A percentile compares a stretch with the other conserved stretches of the same genome.
Evolutionary conservation across 2,113 vertebrate genomes (phyloP).

Genomic region (Cebus imitator): DNA sequence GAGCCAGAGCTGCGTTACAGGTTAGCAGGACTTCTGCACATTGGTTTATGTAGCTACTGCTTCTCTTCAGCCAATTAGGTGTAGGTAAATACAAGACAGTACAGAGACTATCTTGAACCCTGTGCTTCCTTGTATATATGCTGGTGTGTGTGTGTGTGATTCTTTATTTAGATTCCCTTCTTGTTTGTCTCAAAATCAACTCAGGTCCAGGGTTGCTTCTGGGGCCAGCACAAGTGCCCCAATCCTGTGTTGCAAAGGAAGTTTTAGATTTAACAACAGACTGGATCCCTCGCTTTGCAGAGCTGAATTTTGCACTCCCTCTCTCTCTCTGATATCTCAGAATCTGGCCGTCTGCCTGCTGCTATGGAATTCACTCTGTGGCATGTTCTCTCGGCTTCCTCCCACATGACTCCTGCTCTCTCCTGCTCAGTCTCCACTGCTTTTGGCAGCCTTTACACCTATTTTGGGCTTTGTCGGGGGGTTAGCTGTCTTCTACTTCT

Average conservation of each 20-base stretch:
- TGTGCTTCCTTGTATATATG: background rate
- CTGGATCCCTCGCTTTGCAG: background rate
- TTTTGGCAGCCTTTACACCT: constrained; percentile 51
- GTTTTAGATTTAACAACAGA: background rate
- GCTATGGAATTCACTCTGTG: background rate
- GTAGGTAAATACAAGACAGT: background rate
- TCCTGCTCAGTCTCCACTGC: background rate
- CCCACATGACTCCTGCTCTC: background rate
- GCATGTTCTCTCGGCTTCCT: constrained; percentile 37
- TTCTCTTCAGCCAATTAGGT: background rate
- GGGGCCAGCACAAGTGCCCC: background rate
- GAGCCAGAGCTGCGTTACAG: background rate
- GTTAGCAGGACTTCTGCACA: background rate
- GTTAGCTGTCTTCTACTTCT: constrained; percentile 65
- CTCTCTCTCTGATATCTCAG: background rate
- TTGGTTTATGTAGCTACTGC: background rate
- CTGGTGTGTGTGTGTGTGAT: background rate
- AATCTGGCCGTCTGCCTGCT: background rate
- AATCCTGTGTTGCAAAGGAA: background rate
- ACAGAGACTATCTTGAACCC: background rate
- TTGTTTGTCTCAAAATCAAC: background rate
- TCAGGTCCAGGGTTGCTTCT: background rate
- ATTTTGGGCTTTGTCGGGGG: constrained; percentile 58
- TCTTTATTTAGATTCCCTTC: background rate
- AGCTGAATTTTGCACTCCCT: background rate